Base-by-base conservation (phyloP, 2,113 vertebrate species). In the Hippocampus abdominalis region DNA sequence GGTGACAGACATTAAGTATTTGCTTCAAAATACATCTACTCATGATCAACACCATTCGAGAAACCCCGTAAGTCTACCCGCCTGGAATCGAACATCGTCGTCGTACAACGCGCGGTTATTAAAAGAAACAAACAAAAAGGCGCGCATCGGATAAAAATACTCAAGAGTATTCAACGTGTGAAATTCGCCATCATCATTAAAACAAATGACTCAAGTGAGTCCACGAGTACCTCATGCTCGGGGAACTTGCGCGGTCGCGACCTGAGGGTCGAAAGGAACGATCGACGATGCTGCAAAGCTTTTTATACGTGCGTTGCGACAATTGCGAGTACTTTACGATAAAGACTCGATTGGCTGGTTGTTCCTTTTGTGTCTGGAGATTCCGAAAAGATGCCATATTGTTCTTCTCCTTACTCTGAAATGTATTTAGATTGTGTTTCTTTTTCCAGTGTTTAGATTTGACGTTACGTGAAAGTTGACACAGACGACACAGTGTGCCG, bases 271-370 rank as follows among this genome's bases (percentile, higher is more conserved):
- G 12, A 54, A 67, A 27, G 23, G 40, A 13, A n/a, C 0, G 4
- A 0, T 0, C 0, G 0, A 0, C 0, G 0, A 2, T 0, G 61
- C 0, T 16, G 32, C 68, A 1, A 32, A 27, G 0, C 0, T 0
- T 6, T 88, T 85, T 86, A 88, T 84, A 77, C 3, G 0, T 0
- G 23, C 23, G 6, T 78, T 82, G 85, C 87, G 81, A 65, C 84
- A 85, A 7, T 76, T 69, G 1, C 27, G 67, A n/a, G 0, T 13
- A 42, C 29, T 81, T 85, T 86, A 3, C 74, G 81, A 5, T 62
- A 77, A 32, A 18, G 42, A 11, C 40, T 3, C 11, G 53, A 11
- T 25, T 10, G 9, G 21, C n/a, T 0, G 5, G 32, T 32, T 32
- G 32, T 7, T 56, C 25, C 3, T 56, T 25, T 25, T 56, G 10